phyloP scores from a whole-genome alignment of 2,888 invertebrate genomes.

The Luperina testacea region DNA sequence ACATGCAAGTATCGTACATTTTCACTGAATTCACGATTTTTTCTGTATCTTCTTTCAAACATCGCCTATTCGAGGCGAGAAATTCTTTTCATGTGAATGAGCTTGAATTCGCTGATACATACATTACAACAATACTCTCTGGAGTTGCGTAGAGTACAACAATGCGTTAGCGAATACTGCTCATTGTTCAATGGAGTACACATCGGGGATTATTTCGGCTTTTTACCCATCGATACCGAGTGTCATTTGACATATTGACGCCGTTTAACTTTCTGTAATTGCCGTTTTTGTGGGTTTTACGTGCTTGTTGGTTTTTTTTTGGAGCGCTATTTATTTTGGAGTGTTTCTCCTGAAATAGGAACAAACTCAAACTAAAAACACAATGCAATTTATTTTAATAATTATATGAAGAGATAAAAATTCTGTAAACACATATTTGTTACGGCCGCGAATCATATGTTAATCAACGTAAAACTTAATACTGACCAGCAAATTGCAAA shows the following conservation, averaged over 20 bases:
- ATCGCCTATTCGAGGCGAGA: neutral
- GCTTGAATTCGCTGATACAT: slow-evolving; percentile 32
- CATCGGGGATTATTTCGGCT: slow-evolving; percentile 49
- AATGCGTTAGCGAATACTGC: slow-evolving; percentile 50
- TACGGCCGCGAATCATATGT: too few species aligned
- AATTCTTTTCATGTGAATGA: neutral
- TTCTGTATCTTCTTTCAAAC: neutral
- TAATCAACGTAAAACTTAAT: too few species aligned
- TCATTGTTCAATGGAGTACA: slow-evolving; percentile 53
- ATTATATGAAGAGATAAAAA: too few species aligned
- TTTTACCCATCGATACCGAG: slow-evolving; percentile 43
- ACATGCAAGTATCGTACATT: neutral
- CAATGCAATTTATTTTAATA: neutral
- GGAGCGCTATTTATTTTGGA: neutral
- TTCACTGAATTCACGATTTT: neutral
- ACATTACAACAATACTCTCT: slow-evolving; percentile 48
- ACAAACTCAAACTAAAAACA: neutral
- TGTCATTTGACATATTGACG: slow-evolving; percentile 51
- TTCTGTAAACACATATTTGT: too few species aligned
- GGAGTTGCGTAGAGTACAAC: slow-evolving; percentile 47
- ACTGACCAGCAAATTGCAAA: too few species aligned
- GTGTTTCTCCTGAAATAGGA: neutral
- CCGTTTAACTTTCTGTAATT: slow-evolving; percentile 42
- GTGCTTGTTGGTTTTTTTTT: neutral
- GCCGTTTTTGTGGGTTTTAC: slow-evolving; percentile 3